Conservation (phyloP, 2,113 vertebrate species). For the Ploceus nigricollis region DNA sequence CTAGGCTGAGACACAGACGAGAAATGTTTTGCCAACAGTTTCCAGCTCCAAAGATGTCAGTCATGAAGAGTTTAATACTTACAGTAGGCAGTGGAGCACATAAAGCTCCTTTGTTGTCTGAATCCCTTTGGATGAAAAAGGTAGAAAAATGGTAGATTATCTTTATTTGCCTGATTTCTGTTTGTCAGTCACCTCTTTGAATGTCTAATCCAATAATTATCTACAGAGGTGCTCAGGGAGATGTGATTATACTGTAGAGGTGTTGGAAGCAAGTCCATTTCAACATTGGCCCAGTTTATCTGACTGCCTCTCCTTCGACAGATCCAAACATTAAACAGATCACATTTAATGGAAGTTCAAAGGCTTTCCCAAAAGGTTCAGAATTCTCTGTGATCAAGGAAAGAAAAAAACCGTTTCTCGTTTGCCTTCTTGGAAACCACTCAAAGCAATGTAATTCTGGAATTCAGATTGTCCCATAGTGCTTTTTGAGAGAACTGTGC, state of each 20-base stretch:
- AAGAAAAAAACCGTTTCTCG: not conserved
- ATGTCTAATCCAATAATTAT: slow-evolving; percentile 1
- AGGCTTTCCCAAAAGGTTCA: slow-evolving; percentile 46
- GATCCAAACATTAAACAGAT: slow-evolving; percentile 66
- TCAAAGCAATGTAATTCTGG: not conserved
- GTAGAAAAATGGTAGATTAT: not conserved
- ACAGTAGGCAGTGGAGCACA: not conserved
- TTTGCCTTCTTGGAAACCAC: slow-evolving; percentile 51
- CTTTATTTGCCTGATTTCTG: slow-evolving; percentile 30
- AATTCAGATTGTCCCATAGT: not conserved
- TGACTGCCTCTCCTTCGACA: not conserved
- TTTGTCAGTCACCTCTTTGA: slow-evolving; percentile 4
- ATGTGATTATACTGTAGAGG: not conserved
- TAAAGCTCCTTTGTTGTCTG: not conserved
- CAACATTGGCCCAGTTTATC: not conserved
- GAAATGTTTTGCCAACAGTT: not conserved
- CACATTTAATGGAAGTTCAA: slow-evolving; percentile 65
- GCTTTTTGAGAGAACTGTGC: not conserved
- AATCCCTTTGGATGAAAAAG: not conserved
- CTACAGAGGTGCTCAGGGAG: not conserved
- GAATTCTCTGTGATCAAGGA: not conserved
- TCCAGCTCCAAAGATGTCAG: slow-evolving; percentile 8
- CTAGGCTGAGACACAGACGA: not conserved
- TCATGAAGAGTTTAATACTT: not conserved
- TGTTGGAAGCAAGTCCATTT: slow-evolving; percentile 25